These are phyloP conservation scores for Chrysina gloriosa DNA, from an alignment of 2,888 invertebrate species.

Conservation along the genomic window DNA sequence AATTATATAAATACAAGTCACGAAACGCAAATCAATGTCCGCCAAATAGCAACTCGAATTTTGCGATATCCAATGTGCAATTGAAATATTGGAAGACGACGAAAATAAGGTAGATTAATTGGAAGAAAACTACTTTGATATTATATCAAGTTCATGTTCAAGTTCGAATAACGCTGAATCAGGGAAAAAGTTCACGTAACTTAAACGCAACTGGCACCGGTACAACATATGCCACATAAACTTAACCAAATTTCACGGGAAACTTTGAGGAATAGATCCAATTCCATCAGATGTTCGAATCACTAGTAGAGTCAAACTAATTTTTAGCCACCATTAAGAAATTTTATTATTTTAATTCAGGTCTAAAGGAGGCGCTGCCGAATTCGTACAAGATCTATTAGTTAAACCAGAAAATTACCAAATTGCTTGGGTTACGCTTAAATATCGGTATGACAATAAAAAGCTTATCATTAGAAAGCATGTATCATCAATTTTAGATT, in stretches of 20 bases:
- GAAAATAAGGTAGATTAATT: too few species aligned
- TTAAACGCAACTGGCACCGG: too few species aligned
- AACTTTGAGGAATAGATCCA: slow-evolving; percentile 44
- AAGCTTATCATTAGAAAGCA: slow-evolving; percentile 41
- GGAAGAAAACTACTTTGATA: too few species aligned
- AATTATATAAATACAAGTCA: neutral
- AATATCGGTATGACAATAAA: slow-evolving; percentile 45
- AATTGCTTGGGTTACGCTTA: slow-evolving; percentile 49
- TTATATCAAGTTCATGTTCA: too few species aligned
- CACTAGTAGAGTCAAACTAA: slow-evolving; percentile 43
- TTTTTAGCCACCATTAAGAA: slow-evolving; percentile 42
- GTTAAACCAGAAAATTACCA: slow-evolving; percentile 40
- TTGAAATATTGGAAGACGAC: too few species aligned
- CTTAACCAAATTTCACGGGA: slow-evolving; percentile 45
- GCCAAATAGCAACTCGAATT: too few species aligned
- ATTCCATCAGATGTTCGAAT: slow-evolving; percentile 45
- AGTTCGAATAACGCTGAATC: too few species aligned
- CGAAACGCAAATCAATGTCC: neutral
- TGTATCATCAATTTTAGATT: slow-evolving; percentile 42
- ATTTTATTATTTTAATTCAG: slow-evolving; percentile 46
- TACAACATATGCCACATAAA: neutral
- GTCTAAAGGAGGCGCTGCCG: slow-evolving; percentile 41
- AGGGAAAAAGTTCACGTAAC: too few species aligned
- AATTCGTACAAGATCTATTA: slow-evolving; percentile 41
- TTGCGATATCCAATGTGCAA: too few species aligned